Base-by-base conservation (phyloP, 2,888 invertebrate species). In the Ischnus inquisitorius region DNA sequence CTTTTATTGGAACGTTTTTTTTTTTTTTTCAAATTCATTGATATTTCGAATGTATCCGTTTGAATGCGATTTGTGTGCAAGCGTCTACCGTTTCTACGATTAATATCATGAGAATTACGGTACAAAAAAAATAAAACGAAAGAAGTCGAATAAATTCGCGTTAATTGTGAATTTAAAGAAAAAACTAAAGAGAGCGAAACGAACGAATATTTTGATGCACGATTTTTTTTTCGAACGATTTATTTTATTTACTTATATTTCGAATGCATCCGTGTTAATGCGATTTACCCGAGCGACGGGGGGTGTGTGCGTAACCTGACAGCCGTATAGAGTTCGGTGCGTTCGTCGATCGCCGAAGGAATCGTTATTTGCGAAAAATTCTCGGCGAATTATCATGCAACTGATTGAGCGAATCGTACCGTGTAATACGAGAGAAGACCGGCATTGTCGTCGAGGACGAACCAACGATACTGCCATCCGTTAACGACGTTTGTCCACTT, bases 391-490 rank as follows among this genome's bases (percentile, higher is more conserved):
- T 51, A 48, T 34, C 39, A n/a, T 48, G 2, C n/a, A 46, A 62
- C 34, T 19, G 6, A 19, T 16, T 19, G 16, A 41, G 6, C 16
- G 64, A 75, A 43, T 85, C 97, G 96, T 95, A 99, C 99, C 94
- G 99, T 99, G 93, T 99, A 99, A 94, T 99, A 99, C 6, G 99
- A 98, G 82, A 99, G 95, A 85, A 99, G 95, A 74, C 99, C 99
- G 89, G 98, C 97, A 94, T 97, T 98, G 94, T 99, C 98, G 94
- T 99, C 99, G 90, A 99, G 94, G 90, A 99, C 99, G 95, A 99
- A 99, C 98, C 99, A 99, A 89, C 99, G 96, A 95, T 99, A 99
- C 94, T 99, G 99, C 99, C 99, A 99, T 88, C 99, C 99, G 94
- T 98, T 98, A 96, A 98, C 98, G 92, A 99, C 98, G 95, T 98